Percentiles rank a stretch among this genome's conserved stretches.
Evolutionary conservation across 2,113 vertebrate species (phyloP).

Genomic region (Pimephales promelas): DNA sequence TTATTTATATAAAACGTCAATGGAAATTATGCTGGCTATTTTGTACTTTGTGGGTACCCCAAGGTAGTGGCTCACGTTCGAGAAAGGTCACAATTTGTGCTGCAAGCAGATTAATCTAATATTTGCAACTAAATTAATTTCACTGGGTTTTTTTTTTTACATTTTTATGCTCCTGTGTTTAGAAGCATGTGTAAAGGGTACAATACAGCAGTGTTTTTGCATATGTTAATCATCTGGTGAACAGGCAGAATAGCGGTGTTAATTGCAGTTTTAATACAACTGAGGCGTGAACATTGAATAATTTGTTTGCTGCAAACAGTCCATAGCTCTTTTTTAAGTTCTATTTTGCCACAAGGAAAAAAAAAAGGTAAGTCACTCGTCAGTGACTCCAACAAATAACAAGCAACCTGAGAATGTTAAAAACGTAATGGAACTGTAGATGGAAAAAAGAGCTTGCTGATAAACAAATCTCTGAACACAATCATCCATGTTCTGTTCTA

Average conservation of each 20-base stretch:
- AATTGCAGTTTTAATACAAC: conserved; percentile 42
- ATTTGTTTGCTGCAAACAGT: conserved; percentile 33
- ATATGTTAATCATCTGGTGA: conserved; percentile 31
- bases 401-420: conserved; percentile 26
- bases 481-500: not conserved
- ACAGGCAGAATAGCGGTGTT: conserved; percentile 14
- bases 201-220: conserved; percentile 21
- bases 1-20: not conserved
- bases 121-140: conserved; percentile 34
- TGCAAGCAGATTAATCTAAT: conserved; percentile 33
- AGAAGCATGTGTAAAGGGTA: conserved; percentile 27
- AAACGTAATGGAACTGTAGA: conserved; percentile 36
- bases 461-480: not conserved
- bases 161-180: conserved; percentile 10
- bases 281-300: conserved; percentile 29
- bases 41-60: not conserved
- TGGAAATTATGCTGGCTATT: not conserved
- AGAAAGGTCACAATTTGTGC: not conserved
- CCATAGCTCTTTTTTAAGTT: not conserved
- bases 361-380: not conserved
- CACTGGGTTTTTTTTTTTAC: not conserved
- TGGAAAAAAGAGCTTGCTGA: conserved; percentile 36
- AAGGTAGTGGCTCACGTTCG: not conserved
- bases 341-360: not conserved
- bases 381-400: conserved; percentile 21